Evolutionary conservation across 2,113 vertebrate genomes (phyloP), one percentile per base, ranked within the genome.

Genomic region (Lota lota): DNA sequence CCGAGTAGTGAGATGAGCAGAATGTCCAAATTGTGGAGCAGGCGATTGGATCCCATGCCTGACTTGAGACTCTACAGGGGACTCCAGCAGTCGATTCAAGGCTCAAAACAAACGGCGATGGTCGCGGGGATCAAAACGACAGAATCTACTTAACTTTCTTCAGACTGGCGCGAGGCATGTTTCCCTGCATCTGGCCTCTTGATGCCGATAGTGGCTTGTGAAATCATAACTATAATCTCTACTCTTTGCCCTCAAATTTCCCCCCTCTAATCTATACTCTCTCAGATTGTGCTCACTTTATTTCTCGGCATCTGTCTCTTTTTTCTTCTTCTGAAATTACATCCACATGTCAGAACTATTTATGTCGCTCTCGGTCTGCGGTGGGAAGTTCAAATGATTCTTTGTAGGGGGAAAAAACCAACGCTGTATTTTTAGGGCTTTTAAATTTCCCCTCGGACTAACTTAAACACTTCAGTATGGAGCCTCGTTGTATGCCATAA

Each of bases 341-440:
- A 96, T 95, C 95, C 95, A 94, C 94, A 94, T 94, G 95, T 93
- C 94, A 92, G 91, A 93, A 92, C 88, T 90, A 92, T 89, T 92
- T 88, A 86, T 84, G 89, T 94, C 90, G 88, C 83, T 86, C 87
- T 89, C 75, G 81, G 86, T 90, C 92, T 93, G 93, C 90, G 90
- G 92, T 92, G 92, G 91, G 91, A 93, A 93, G 90, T 94, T 94
- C 93, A 93, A 94, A 95, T 93, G 87, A 92, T 85, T 93, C 91
- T 93, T 93, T 93, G 92, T 91, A 92, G 89, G 86, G 85, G 89
- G 86, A 84, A 84, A 88, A 88, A 91, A 93, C 90, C 90, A 79
- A 88, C 61, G 85, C 92, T 94, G 83, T 91, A 96, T 95, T 95
- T 96, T 95, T 95, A 94, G 94, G 86, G 83, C 86, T 84, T 86